These are phyloP conservation scores for Cydia amplana DNA, from an alignment of 1,140 invertebrate genomes.

Conservation along the genomic window DNA sequence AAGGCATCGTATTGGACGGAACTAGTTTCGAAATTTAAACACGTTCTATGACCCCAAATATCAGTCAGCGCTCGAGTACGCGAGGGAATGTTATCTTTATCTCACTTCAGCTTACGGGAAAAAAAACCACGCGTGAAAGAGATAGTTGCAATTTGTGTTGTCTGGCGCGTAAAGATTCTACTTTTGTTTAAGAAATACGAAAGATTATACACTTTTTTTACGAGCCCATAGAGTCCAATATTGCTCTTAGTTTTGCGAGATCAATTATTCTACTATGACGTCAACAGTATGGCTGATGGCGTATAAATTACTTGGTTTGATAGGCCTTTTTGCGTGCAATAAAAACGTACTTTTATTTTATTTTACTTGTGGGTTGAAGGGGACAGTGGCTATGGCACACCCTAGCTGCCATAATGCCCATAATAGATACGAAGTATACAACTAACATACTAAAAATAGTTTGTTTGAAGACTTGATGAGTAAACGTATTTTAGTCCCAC, in stretches of 20 bases:
- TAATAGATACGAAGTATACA: background rate
- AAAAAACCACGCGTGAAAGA: conserved; percentile 52
- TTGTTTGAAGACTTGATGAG: too few species aligned
- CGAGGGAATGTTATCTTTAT: conserved; percentile 50
- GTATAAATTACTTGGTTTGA: conserved; percentile 27
- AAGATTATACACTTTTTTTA: conserved; percentile 31
- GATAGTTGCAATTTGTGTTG: conserved; percentile 37
- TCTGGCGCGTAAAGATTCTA: conserved; percentile 24
- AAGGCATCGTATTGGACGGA: conserved; percentile 71
- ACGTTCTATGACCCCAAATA: conserved; percentile 73
- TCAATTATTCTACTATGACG: conserved; percentile 20
- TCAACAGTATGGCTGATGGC: conserved; percentile 27
- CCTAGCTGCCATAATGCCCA: conserved; percentile 4
- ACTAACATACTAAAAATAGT: background rate
- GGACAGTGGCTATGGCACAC: conserved; percentile 2
- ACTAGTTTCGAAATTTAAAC: conserved; percentile 77
- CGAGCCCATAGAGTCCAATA: background rate
- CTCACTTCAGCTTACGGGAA: conserved; percentile 54
- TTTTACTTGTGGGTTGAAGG: conserved; percentile 8
- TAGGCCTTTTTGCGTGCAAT: conserved; percentile 27
- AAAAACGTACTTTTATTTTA: conserved; percentile 32
- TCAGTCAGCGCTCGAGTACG: conserved; percentile 45
- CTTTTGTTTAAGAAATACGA: conserved; percentile 27
- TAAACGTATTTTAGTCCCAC: too few species aligned
- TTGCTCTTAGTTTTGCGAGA: background rate